Base-by-base conservation (phyloP, 2,888 invertebrate genomes). In the Mimumesa dahlbomi region DNA sequence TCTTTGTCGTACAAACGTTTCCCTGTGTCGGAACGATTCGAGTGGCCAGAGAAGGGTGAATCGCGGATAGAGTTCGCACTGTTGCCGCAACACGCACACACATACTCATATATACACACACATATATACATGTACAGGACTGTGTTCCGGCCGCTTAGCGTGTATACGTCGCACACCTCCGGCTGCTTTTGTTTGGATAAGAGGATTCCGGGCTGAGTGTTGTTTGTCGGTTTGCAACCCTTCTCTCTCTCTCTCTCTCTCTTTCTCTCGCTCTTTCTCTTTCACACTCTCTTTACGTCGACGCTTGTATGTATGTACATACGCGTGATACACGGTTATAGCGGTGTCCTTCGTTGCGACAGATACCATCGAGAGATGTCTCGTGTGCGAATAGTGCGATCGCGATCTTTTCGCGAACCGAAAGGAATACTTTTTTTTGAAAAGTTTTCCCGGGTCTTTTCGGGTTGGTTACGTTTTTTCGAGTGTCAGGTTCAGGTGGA, bases 131-230 rank as follows among this genome's bases (percentile, higher is more conserved):
- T 25, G 25, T 5, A 25, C 25, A 25, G 38, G 13, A 38, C 22
- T 31, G 52, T 48, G 45, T 49, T 58, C n/a, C 53, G 57, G 53
- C 29, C 56, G 73, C 69, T 68, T 64, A 72, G 34, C 62, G 16
- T 42, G 53, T 49, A 50, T 4, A 50, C 40, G 14, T 13, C 19
- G 48, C 29, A 54, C 62, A 50, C 49, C 58, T 58, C 21, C 21
- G 34, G 46, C 21, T 46, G 49, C 42, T 62, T 58, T 62, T 3
- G 66, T 68, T 66, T 73, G 65, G 49, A 58, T 58, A 62, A 65
- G 67, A 70, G 73, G 70, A 73, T 77, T 63, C 52, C 18, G 14
- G 13, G 42, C 19, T 9, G 61, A 64, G 62, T 63, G 58, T n/a
- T n/a, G n/a, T 56, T 61, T 57, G 61, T 49, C 34, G 52, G 59